Percentiles rank a stretch among this genome's conserved stretches.
phyloP scores from a whole-genome alignment of 2,888 invertebrate species.

The Himalopsyche anomala region DNA sequence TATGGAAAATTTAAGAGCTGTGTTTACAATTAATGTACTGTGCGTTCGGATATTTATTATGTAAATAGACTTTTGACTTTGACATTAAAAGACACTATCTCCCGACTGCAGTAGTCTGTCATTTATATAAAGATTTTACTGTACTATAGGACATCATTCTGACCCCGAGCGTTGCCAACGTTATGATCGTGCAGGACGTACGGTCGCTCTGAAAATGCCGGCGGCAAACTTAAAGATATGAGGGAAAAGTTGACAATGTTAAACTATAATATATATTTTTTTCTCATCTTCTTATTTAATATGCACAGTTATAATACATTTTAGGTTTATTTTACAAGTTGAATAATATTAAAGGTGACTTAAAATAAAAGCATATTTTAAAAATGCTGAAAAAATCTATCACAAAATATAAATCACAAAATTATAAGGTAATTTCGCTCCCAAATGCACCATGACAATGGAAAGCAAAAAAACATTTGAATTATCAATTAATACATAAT shows the following conservation, averaged over 20 bases:
- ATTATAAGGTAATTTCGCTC: not conserved
- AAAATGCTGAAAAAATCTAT: constrained; percentile 23
- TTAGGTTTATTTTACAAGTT: constrained; percentile 18
- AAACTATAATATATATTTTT: not conserved
- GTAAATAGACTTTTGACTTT: too few species aligned
- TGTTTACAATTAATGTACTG: too few species aligned
- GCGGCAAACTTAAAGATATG: too few species aligned
- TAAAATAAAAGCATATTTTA: constrained; percentile 12
- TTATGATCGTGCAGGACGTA: too few species aligned
- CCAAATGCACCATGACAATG: not conserved
- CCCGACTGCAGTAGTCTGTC: not conserved
- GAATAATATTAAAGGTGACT: not conserved
- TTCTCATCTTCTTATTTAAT: not conserved
- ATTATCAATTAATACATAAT: too few species aligned
- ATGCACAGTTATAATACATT: constrained; percentile 35
- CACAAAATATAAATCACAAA: constrained; percentile 34
- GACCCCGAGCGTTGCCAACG: too few species aligned
- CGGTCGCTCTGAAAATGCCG: too few species aligned
- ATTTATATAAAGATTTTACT: not conserved
- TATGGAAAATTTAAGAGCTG: too few species aligned
- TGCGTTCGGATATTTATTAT: too few species aligned
- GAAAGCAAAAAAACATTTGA: too few species aligned
- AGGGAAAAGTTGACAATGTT: not conserved
- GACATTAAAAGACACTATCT: too few species aligned
- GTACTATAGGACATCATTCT: too few species aligned